phyloP scores from a whole-genome alignment of 2,797 vertebrate species.

The Masticophis lateralis region DNA sequence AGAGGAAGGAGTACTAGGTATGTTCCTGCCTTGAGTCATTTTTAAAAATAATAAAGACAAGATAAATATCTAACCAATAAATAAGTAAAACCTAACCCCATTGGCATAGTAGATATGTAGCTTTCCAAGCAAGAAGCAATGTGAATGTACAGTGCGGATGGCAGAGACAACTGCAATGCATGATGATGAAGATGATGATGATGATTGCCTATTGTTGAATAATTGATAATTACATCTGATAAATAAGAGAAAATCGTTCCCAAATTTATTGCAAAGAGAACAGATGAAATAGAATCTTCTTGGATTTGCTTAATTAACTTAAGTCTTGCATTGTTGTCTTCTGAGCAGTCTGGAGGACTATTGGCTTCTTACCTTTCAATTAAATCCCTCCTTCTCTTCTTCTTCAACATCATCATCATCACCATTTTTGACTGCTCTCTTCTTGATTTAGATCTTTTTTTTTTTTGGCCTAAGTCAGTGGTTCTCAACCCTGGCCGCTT shows the following conservation, averaged over 20 bases:
- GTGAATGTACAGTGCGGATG: neutral
- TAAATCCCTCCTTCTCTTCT: neutral
- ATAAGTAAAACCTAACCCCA: too few species aligned
- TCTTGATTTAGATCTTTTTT: neutral
- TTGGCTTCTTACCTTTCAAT: neutral
- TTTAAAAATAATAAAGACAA: too few species aligned
- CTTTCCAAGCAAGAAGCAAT: neutral
- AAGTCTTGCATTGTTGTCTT: neutral
- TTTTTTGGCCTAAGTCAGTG: neutral
- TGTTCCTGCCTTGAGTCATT: too few species aligned
- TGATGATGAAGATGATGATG: too few species aligned
- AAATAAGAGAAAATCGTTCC: neutral
- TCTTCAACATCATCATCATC: neutral
- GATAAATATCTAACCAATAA: too few species aligned
- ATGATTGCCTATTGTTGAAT: neutral
- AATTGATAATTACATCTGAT: neutral
- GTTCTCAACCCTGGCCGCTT: neutral
- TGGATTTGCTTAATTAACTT: neutral
- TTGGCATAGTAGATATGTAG: neutral
- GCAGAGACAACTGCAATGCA: neutral
- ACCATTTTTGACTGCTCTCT: neutral
- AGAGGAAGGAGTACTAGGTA: too few species aligned
- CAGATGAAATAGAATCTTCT: neutral
- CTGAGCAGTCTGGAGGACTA: neutral
- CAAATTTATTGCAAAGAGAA: neutral